These are phyloP conservation scores for Maniola jurtina DNA, from an alignment of 1,140 invertebrate species.

Conservation along the genomic window DNA sequence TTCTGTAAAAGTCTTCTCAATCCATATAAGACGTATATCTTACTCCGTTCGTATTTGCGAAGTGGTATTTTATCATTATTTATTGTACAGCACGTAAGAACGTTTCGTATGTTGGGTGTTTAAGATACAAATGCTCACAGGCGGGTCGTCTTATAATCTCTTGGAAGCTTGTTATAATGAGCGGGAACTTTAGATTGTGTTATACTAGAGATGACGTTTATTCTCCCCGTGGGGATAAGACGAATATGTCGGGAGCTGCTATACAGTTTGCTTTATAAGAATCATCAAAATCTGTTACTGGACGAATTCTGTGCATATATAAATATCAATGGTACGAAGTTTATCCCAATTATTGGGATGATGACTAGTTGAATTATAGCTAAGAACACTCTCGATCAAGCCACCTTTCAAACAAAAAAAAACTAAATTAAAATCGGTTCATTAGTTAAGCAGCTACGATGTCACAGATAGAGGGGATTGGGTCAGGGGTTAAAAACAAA, in stretches of 20 bases:
- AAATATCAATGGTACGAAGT: too few relatives aligned
- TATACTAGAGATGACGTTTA: constrained; percentile 1
- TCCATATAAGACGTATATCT: background rate
- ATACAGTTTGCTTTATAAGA: background rate
- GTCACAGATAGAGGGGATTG: too few relatives aligned
- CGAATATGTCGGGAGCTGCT: background rate
- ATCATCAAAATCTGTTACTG: too few relatives aligned
- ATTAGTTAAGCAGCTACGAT: too few relatives aligned
- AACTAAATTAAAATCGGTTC: too few relatives aligned
- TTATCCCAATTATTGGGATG: too few relatives aligned
- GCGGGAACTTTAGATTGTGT: constrained; percentile 7
- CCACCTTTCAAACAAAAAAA: too few relatives aligned
- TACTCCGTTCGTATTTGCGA: background rate
- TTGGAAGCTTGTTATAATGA: constrained; percentile 7
- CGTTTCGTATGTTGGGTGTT: background rate
- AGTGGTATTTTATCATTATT: background rate
- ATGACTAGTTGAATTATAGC: too few relatives aligned
- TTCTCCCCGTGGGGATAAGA: background rate
- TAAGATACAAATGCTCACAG: constrained; percentile 1
- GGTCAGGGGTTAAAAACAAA: too few relatives aligned
- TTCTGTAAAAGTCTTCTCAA: background rate
- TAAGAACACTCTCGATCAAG: too few relatives aligned
- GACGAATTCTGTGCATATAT: too few relatives aligned
- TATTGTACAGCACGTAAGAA: background rate
- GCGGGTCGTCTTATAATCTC: background rate